Evolutionary conservation across 2,113 vertebrate genomes (phyloP).

Genomic region (Microcebus ravelobensis): DNA sequence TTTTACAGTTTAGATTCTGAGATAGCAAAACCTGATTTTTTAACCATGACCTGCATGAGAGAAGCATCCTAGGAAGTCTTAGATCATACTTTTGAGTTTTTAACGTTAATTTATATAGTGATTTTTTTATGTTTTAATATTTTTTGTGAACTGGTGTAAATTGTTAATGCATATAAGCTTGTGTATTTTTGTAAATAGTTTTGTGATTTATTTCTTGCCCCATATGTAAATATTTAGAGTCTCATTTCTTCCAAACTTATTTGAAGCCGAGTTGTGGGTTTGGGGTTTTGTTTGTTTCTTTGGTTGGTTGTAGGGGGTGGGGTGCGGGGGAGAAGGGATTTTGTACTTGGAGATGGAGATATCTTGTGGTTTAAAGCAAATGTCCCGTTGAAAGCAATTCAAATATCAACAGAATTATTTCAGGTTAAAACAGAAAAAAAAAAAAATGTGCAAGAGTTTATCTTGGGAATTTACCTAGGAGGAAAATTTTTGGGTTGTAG

Average conservation of each 20-base stretch:
- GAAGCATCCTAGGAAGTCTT: conserved; percentile 83
- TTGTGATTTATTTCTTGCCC: conserved; percentile 85
- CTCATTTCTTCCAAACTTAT: conserved; percentile 84
- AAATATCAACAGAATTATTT: conserved; percentile 88
- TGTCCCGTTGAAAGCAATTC: conserved; percentile 86
- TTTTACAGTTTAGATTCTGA: conserved; percentile 84
- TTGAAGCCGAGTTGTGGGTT: conserved; percentile 84
- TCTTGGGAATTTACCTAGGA: not conserved
- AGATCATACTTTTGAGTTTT: conserved; percentile 83
- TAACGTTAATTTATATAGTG: conserved; percentile 90
- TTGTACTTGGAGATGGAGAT: conserved; percentile 87
- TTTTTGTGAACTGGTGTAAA: conserved; percentile 89
- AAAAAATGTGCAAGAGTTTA: not conserved
- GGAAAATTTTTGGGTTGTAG: not conserved
- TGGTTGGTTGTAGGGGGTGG: conserved; percentile 70
- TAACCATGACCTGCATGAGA: conserved; percentile 86
- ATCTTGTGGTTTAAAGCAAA: conserved; percentile 87
- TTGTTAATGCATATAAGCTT: conserved; percentile 88
- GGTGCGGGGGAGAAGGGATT: conserved; percentile 75
- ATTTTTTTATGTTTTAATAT: conserved; percentile 81
- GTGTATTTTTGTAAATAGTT: conserved; percentile 90
- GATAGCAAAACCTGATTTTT: conserved; percentile 85
- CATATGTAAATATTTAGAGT: conserved; percentile 88
- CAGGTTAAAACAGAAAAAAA: conserved; percentile 88
- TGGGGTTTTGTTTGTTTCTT: conserved; percentile 72